These are phyloP conservation scores for Platygyra sinensis DNA, from an alignment of 64 coral and sea anemone genomes.

Conservation along the genomic window DNA sequence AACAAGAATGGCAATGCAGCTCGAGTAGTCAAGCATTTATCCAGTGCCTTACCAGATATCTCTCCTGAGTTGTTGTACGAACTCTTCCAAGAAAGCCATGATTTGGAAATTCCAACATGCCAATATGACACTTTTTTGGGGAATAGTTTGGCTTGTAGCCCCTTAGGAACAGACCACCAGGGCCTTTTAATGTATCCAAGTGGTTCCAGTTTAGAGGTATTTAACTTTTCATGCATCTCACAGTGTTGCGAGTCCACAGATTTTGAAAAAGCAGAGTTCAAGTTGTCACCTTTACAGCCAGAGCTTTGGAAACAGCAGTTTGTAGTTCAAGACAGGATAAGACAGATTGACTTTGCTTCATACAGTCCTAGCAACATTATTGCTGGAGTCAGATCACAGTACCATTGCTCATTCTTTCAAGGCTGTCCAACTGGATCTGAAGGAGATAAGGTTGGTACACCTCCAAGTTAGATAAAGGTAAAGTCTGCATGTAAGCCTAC, in stretches of 20 bases:
- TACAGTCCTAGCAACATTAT: neutral
- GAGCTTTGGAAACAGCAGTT: conserved; percentile 18
- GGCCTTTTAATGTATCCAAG: conserved; percentile 21
- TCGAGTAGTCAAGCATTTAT: neutral
- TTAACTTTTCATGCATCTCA: conserved; percentile 15
- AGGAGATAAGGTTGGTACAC: neutral
- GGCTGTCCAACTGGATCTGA: neutral
- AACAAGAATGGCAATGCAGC: neutral
- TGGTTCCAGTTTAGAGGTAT: conserved; percentile 6
- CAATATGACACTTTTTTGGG: conserved; percentile 15
- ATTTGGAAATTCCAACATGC: neutral
- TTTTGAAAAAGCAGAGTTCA: neutral
- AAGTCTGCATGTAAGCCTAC: too few relatives aligned
- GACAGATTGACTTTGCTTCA: conserved; percentile 12
- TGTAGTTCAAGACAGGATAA: conserved; percentile 13
- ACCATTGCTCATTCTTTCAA: conserved; percentile 39
- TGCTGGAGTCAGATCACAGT: conserved; percentile 9
- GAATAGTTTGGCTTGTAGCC: conserved; percentile 17
- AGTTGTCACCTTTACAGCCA: neutral
- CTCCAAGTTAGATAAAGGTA: neutral
- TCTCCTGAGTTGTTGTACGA: neutral
- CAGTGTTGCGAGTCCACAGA: too few relatives aligned
- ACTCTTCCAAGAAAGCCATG: conserved; percentile 21
- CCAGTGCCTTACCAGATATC: conserved; percentile 2
- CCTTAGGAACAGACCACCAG: neutral